Conservation (phyloP, 2,113 vertebrate species). For the Muntiacus reevesi region DNA sequence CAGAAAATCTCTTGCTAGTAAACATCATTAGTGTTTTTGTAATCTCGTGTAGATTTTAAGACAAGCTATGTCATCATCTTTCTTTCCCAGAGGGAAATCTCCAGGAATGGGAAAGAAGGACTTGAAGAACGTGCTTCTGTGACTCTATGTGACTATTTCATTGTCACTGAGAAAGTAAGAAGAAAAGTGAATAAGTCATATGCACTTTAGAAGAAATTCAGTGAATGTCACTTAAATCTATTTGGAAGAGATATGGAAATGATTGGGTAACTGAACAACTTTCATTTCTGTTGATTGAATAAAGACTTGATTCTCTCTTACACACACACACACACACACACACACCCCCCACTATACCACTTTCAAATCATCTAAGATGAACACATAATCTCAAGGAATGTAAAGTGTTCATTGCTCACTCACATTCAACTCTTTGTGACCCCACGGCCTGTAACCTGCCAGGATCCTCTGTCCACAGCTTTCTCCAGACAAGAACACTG, state of each 20-base stretch:
- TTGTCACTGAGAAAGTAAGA: neutral
- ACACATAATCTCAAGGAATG: neutral
- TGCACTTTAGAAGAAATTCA: neutral
- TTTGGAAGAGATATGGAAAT: neutral
- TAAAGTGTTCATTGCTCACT: neutral
- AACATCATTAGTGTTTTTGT: neutral
- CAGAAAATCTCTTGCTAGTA: neutral
- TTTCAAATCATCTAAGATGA: neutral
- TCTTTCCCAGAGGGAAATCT: neutral
- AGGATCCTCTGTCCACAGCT: neutral
- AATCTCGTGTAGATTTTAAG: neutral
- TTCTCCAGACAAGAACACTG: neutral
- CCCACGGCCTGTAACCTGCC: neutral
- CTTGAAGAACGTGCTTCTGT: neutral
- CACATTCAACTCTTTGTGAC: neutral
- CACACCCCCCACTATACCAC: no score
- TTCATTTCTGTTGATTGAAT: neutral
- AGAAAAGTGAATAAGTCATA: neutral
- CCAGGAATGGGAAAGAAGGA: neutral
- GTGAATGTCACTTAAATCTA: neutral
- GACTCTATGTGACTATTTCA: neutral
- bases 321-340: rapidly evolving
- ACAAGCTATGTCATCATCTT: neutral
- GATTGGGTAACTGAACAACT: neutral
- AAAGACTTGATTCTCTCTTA: neutral